Evolutionary conservation across 2,797 vertebrate species (phyloP).

Genomic region (Peromyscus aztecus): DNA sequence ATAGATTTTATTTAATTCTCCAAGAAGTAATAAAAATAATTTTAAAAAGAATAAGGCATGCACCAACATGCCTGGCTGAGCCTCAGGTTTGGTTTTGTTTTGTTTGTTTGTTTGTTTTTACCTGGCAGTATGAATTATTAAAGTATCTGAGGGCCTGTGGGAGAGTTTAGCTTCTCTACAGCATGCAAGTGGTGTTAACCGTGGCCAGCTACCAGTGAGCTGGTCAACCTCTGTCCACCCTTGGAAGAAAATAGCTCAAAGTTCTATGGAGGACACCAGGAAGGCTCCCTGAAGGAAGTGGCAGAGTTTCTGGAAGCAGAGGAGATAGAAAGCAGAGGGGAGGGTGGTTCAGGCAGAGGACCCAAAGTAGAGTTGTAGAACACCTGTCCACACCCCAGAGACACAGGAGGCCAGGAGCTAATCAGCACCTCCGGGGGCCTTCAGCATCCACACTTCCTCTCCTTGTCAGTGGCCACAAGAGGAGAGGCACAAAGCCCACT

Average conservation of each 20-base stretch:
- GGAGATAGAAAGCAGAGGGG: neutral
- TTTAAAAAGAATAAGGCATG: neutral
- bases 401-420: accelerated
- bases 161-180: accelerated
- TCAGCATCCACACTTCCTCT: neutral
- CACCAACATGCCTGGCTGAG: neutral
- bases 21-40: neutral
- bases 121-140: accelerated
- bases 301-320: neutral
- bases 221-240: too few species aligned
- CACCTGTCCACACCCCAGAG: neutral
- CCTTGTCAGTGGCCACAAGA: neutral
- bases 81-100: neutral
- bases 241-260: accelerated
- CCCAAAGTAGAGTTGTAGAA: accelerated
- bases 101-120: neutral
- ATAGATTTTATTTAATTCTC: neutral
- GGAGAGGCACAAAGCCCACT: too few species aligned
- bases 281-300: neutral
- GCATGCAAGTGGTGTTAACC: accelerated
- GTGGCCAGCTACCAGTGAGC: neutral
- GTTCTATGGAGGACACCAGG: accelerated
- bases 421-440: accelerated
- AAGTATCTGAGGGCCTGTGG: accelerated
- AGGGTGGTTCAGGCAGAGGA: neutral